Conservation (phyloP, 2,797 vertebrate species). For the Pipistrellus nathusii region DNA sequence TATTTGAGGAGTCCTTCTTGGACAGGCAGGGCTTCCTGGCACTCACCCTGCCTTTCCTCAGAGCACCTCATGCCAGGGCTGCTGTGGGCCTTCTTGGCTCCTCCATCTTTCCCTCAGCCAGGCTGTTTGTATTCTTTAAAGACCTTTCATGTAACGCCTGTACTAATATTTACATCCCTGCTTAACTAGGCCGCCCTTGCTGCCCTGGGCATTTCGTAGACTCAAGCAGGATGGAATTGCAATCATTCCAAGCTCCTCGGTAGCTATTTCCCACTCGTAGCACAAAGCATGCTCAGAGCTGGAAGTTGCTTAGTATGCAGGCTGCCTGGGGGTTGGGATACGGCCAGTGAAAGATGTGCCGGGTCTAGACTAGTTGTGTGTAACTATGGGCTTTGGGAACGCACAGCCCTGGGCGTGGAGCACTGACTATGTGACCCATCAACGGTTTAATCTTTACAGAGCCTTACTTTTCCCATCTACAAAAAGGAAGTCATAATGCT, state of each 20-base stretch:
- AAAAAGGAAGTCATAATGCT: conserved; percentile 9
- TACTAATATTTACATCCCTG: conserved; percentile 74
- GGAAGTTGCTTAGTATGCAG: conserved; percentile 38
- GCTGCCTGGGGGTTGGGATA: conserved; percentile 30
- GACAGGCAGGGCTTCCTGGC: conserved; percentile 17
- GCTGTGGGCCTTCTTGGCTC: neutral
- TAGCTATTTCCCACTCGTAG: conserved; percentile 28
- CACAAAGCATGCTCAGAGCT: conserved; percentile 47
- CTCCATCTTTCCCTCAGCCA: conserved; percentile 27
- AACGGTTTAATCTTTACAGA: conserved; percentile 5
- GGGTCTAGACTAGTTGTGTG: neutral
- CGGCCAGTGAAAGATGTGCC: neutral
- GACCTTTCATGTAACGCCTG: conserved; percentile 64
- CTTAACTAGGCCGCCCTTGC: conserved; percentile 71
- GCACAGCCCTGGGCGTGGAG: neutral
- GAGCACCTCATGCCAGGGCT: neutral
- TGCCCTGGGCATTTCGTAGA: conserved; percentile 69
- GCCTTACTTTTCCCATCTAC: conserved; percentile 20
- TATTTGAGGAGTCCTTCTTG: conserved; percentile 9
- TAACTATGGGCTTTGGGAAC: neutral
- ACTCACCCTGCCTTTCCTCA: neutral
- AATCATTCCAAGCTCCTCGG: conserved; percentile 61
- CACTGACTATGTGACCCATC: neutral
- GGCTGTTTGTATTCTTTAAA: conserved; percentile 72
- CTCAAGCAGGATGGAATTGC: conserved; percentile 49